Base-by-base conservation (phyloP, 2,888 invertebrate species). In the Yponomeuta malinellus region DNA sequence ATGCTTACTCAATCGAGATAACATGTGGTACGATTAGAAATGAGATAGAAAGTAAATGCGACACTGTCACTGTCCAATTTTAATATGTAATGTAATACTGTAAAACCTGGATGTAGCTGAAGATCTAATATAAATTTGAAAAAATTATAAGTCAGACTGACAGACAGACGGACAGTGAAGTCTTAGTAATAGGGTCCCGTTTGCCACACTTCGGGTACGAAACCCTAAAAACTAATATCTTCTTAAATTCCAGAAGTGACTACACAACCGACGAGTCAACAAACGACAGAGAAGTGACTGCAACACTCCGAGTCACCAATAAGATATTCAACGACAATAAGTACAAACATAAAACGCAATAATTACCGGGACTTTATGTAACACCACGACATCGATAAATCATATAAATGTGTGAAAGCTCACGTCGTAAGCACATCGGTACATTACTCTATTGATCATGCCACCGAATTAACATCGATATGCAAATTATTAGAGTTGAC, bases 1-100 rank as follows among this genome's bases (percentile, higher is more conserved):
- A 72, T 65, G 71, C 67, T 65, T 63, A 65, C 71, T 73, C 71
- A 71, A 74, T 74, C 73, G 68, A 73, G 74, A 74, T 74, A 74
- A 74, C 72, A 72, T 73, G 72, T 74, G 72, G 74, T 73, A 74
- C 73, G 73, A 71, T 69, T 72, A 0, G 65, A 65, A 12, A 29
- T 31, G 12, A 65, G 65, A 65, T 65, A 29, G 65, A 29, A 65
- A 65, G 10, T 65, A 65, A 65, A 65, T 8, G 8, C 29, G 33
- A 65, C 29, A n/a, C 9, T 23, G 63, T 52, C 52, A 63, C n/a
- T 63, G 63, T 23, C 15, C 3, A 12, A 63, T 9, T n/a, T 64
- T 29, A 23, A 64, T 64, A 23, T 23, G 23, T 23, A 23, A 23
- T 31, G 31, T 29, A 6, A 23, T 31, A 23, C 64, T n/a, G 64